Conservation (phyloP, 2,797 vertebrate species). For the Anguilla obscura region DNA sequence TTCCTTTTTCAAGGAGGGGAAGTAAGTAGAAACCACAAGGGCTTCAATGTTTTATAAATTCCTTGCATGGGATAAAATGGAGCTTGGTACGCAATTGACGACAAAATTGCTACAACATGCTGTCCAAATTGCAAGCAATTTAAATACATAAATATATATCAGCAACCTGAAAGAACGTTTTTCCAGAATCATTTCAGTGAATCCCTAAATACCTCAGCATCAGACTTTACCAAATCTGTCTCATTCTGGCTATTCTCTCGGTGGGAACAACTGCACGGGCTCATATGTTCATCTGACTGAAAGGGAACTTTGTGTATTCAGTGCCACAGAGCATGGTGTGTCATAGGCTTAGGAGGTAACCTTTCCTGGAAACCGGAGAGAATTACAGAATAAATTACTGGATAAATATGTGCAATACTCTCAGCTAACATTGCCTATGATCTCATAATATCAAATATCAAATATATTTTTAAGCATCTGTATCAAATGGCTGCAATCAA, state of each 20-base stretch:
- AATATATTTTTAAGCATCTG: not conserved
- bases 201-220: not conserved
- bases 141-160: not conserved
- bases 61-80: not conserved
- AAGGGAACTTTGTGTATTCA: not conserved
- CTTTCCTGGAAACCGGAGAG: not conserved
- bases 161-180: not conserved
- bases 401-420: not conserved
- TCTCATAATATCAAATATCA: not conserved
- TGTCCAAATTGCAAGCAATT: not conserved
- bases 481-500: not conserved
- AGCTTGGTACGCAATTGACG: not conserved
- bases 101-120: conserved; percentile 5
- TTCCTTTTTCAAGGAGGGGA: not conserved
- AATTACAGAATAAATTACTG: not conserved
- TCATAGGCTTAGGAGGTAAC: not conserved
- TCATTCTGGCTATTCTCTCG: not conserved
- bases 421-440: not conserved
- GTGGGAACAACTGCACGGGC: not conserved
- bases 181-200: not conserved
- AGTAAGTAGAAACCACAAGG: not conserved
- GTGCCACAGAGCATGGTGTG: not conserved
- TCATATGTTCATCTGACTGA: not conserved
- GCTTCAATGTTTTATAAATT: conserved; percentile 5
- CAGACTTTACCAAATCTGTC: not conserved